A percentile compares a stretch with the other conserved stretches of the same genome.
These are phyloP conservation scores for Epinephelus coioides DNA, from an alignment of 2,797 vertebrate genomes.

Conservation along the genomic window DNA sequence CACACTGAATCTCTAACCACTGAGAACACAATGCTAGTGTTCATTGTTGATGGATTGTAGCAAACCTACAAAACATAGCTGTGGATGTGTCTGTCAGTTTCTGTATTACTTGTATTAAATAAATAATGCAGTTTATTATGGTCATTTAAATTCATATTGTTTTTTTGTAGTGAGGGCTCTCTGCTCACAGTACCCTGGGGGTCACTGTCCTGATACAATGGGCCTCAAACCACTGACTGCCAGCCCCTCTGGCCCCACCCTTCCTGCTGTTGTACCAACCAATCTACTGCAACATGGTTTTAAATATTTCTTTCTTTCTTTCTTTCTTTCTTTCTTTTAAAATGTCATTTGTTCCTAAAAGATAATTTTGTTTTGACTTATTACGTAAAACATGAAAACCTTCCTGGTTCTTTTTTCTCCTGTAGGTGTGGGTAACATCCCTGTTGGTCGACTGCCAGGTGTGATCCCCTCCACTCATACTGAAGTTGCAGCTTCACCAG, in stretches of 20 bases:
- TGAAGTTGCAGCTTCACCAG: slow-evolving; percentile 5
- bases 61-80: neutral
- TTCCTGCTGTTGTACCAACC: neutral
- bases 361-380: neutral
- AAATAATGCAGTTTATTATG: neutral
- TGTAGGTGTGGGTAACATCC: slow-evolving; percentile 32
- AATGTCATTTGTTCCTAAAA: neutral
- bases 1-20: too few relatives aligned
- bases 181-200: slow-evolving; percentile 34
- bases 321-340: neutral
- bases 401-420: neutral
- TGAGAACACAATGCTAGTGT: too few relatives aligned
- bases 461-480: slow-evolving; percentile 5
- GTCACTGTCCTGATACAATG: slow-evolving; percentile 14
- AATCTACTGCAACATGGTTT: slow-evolving; percentile 29
- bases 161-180: neutral
- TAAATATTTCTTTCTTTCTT: neutral
- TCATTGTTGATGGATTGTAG: too few relatives aligned
- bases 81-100: neutral
- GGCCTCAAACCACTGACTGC: slow-evolving; percentile 2
- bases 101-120: neutral
- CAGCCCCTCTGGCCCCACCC: slow-evolving; percentile 15
- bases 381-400: neutral
- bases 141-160: neutral
- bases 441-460: neutral